A percentile compares a stretch with the other conserved stretches of the same genome.
These are phyloP conservation scores for Lepus americanus DNA, from an alignment of 2,113 vertebrate genomes.

Conservation along the genomic window DNA sequence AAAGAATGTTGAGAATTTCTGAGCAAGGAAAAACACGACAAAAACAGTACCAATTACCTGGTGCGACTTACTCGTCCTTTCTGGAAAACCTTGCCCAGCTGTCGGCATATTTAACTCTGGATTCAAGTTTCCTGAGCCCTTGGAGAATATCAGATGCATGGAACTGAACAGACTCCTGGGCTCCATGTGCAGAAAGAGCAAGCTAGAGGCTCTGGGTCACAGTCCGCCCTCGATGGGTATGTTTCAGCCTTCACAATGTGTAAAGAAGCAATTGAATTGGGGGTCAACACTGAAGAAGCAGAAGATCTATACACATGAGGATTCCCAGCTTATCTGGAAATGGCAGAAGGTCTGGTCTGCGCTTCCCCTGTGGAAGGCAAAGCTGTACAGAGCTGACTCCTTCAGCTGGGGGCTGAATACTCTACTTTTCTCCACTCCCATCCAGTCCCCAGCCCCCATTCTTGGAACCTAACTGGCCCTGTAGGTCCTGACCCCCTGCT, in stretches of 20 bases:
- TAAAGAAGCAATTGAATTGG: conserved; percentile 48
- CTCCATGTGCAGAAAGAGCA: conserved; percentile 11
- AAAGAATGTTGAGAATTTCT: background rate
- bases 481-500: background rate
- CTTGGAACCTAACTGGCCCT: background rate
- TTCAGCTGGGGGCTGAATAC: background rate
- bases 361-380: background rate
- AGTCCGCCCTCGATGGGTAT: background rate
- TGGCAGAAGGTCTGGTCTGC: background rate
- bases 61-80: background rate
- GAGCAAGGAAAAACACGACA: conserved; percentile 6
- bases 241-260: background rate
- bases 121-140: background rate
- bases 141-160: background rate
- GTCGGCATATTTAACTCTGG: conserved; percentile 29
- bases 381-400: background rate
- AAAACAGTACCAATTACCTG: background rate
- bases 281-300: background rate
- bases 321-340: conserved; percentile 35
- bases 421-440: background rate
- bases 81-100: conserved; percentile 37
- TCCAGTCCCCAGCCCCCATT: background rate
- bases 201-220: background rate
- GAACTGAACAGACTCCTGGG: background rate
- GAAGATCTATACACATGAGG: background rate